Evolutionary conservation across 2,888 invertebrate species (phyloP).

Genomic region (Pristionchus mayeri): DNA sequence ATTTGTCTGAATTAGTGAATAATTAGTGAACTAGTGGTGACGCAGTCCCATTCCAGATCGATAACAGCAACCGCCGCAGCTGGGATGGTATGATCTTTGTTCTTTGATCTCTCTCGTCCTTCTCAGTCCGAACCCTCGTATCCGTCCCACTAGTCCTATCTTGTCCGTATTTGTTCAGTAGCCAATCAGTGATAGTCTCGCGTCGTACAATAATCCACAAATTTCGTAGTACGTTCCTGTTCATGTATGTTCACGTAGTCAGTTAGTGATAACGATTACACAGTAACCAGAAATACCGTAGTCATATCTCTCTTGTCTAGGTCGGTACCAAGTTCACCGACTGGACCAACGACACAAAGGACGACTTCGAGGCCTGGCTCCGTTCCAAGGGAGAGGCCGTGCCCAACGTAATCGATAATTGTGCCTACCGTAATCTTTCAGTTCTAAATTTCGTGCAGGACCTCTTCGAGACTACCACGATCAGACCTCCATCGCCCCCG

Average conservation of each 20-base stretch:
- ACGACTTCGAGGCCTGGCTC: slow-evolving; percentile 43
- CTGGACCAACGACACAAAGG: slow-evolving; percentile 34
- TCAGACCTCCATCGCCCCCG: neutral
- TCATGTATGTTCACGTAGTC: no score
- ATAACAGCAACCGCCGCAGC: slow-evolving; percentile 13
- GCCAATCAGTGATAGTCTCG: neutral
- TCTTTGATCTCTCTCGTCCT: neutral
- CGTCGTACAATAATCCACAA: neutral
- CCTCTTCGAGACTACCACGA: slow-evolving; percentile 45
- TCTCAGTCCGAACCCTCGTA: neutral
- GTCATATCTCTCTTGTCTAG: neutral
- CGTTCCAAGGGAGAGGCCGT: slow-evolving; percentile 23
- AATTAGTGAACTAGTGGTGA: neutral
- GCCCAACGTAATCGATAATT: slow-evolving; percentile 29
- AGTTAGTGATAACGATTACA: no score
- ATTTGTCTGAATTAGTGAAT: no score
- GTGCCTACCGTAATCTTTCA: neutral
- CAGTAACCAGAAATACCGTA: neutral
- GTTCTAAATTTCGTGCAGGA: slow-evolving; percentile 3
- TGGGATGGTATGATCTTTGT: slow-evolving; percentile 5
- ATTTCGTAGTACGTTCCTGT: no score
- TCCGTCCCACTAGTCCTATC: neutral
- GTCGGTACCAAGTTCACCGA: slow-evolving; percentile 39
- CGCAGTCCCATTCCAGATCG: neutral
- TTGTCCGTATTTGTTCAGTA: neutral